Evolutionary conservation across 2,797 vertebrate species (phyloP).

Genomic region (Danio tinwini): DNA sequence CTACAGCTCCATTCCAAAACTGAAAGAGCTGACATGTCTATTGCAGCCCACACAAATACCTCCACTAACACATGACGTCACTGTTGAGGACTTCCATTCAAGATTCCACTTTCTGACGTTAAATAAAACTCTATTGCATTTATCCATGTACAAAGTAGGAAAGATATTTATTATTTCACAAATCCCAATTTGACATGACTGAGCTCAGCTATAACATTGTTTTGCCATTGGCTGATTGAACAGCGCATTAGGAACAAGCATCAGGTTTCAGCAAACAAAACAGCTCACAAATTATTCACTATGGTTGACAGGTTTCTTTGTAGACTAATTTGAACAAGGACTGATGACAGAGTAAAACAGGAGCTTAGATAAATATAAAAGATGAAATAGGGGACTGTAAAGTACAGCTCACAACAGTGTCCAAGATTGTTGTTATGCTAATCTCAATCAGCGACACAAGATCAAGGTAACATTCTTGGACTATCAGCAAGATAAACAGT

Average conservation of each 20-base stretch:
- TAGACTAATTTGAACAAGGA: background rate
- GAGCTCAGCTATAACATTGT: background rate
- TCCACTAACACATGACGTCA: background rate
- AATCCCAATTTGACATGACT: background rate
- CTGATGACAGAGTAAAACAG: background rate
- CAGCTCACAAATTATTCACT: conserved; percentile 14
- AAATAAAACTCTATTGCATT: background rate
- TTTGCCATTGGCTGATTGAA: background rate
- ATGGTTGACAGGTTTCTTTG: conserved; percentile 15
- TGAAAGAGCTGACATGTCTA: too few species aligned
- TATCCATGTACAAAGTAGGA: background rate
- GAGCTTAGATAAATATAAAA: background rate
- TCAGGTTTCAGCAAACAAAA: conserved; percentile 26
- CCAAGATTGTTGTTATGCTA: background rate
- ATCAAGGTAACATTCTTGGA: conserved; percentile 33
- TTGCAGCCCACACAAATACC: background rate
- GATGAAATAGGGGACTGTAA: background rate
- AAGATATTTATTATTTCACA: background rate
- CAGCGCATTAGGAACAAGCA: background rate
- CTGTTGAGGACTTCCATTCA: background rate
- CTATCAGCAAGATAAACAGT: conserved; percentile 36
- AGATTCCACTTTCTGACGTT: background rate
- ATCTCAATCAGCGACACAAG: background rate
- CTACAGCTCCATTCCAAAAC: background rate
- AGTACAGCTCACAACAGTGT: background rate